Percentiles rank a stretch among this genome's conserved stretches.
Evolutionary conservation across 2,797 vertebrate species (phyloP).

Genomic region (Acrocephalus scirpaceus): DNA sequence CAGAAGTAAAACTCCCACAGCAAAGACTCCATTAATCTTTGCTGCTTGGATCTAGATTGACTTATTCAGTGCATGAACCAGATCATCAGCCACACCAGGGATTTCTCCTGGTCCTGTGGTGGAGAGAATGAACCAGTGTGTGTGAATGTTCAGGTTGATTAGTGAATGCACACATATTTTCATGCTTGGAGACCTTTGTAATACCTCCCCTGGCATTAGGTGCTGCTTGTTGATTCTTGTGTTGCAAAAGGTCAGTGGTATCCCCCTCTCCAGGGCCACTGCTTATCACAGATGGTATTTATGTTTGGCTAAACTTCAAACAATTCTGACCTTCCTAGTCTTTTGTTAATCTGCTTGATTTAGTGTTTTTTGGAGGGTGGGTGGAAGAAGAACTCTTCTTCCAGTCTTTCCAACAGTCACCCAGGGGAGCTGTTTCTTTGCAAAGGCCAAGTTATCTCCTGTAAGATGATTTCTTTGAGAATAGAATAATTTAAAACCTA

Average conservation of each 20-base stretch:
- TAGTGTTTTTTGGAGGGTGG: neutral
- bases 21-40: constrained; percentile 41
- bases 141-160: neutral
- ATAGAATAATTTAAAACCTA: constrained; percentile 6
- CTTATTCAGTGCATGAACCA: constrained; percentile 16
- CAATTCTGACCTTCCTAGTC: constrained; percentile 61
- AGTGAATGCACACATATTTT: neutral
- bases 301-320: constrained; percentile 67
- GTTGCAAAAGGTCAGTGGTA: constrained; percentile 65
- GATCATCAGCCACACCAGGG: constrained; percentile 16
- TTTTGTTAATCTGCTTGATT: neutral
- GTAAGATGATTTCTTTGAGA: constrained; percentile 19
- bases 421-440: neutral
- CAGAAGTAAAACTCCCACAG: constrained; percentile 12
- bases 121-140: neutral
- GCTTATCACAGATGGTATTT: constrained; percentile 63
- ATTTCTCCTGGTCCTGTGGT: neutral
- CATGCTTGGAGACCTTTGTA: neutral
- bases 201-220: neutral
- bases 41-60: constrained; percentile 39
- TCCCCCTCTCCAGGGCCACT: constrained; percentile 14
- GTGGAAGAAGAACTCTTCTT: neutral
- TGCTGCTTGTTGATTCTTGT: constrained; percentile 19
- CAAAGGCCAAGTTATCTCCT: constrained; percentile 22
- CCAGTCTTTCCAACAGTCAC: neutral